Evolutionary conservation across 2,797 vertebrate genomes (phyloP).

Genomic region (Lagorchestes hirsutus): DNA sequence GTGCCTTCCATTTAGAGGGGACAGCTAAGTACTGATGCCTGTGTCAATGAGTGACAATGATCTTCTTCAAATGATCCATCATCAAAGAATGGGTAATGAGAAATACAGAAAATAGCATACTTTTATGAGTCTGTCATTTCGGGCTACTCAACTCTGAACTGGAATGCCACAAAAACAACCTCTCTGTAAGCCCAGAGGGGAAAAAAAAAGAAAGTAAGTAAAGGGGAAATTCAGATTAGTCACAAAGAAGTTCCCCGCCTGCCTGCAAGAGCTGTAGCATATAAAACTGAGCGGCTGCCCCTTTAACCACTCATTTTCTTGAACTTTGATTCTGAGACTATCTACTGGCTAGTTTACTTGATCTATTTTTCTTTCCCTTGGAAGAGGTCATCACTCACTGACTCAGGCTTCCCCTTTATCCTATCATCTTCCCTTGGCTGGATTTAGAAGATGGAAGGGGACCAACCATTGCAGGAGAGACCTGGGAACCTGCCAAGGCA

Average conservation of each 20-base stretch:
- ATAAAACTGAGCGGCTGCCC: constrained; percentile 81
- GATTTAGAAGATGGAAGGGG: constrained; percentile 65
- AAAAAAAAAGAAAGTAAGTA: constrained; percentile 83
- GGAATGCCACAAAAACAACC: constrained; percentile 86
- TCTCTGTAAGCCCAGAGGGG: constrained; percentile 82
- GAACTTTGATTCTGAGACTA: constrained; percentile 69
- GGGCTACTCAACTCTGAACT: constrained; percentile 86
- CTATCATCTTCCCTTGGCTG: constrained; percentile 20
- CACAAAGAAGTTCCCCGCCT: constrained; percentile 89
- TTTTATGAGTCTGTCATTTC: constrained; percentile 76
- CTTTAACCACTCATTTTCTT: constrained; percentile 76
- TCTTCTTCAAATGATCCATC: constrained; percentile 63
- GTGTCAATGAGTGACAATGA: constrained; percentile 49
- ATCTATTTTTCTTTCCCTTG: constrained; percentile 15
- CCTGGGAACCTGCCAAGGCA: background rate
- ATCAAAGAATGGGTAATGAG: constrained; percentile 67
- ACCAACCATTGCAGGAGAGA: constrained; percentile 31
- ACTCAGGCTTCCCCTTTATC: background rate
- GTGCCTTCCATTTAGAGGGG: constrained; percentile 45
- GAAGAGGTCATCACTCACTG: constrained; percentile 7
- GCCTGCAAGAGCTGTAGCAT: constrained; percentile 75
- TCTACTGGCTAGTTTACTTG: constrained; percentile 33
- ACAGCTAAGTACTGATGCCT: constrained; percentile 1
- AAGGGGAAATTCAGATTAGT: constrained; percentile 89
- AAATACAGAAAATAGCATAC: constrained; percentile 76